Percentiles rank a stretch among this genome's conserved stretches.
Evolutionary conservation across 1,140 invertebrate species (phyloP).

Genomic region (Hyles vespertilio): DNA sequence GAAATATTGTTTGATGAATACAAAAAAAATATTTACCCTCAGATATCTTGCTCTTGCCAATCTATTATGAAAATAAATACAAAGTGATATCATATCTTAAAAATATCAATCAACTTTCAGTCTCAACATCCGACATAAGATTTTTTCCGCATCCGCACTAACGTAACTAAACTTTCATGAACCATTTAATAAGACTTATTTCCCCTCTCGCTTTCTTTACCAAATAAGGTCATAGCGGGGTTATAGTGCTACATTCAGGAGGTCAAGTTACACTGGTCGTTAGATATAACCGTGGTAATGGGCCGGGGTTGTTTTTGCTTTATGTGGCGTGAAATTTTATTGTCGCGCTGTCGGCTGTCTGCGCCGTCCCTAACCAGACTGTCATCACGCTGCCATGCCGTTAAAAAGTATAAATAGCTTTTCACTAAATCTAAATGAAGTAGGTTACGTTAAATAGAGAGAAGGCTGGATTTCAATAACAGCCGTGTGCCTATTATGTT

Average conservation of each 20-base stretch:
- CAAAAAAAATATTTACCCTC: too few species aligned
- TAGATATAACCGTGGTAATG: constrained; percentile 50
- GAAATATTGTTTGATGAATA: too few species aligned
- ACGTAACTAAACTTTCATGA: constrained; percentile 58
- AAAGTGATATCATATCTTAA: too few species aligned
- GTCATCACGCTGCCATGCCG: too few species aligned
- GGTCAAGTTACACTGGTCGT: constrained; percentile 47
- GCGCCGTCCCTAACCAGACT: constrained; percentile 21
- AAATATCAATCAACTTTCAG: constrained; percentile 7
- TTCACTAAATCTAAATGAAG: too few species aligned
- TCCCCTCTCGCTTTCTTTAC: constrained; percentile 1
- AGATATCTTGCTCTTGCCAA: too few species aligned
- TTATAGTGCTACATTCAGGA: constrained; percentile 19
- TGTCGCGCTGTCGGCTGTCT: constrained; percentile 38
- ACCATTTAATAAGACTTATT: constrained; percentile 38
- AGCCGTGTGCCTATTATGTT: too few species aligned
- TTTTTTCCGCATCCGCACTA: constrained; percentile 58
- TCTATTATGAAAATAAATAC: too few species aligned
- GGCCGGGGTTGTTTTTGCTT: constrained; percentile 69
- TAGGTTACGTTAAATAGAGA: too few species aligned
- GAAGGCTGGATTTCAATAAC: too few species aligned
- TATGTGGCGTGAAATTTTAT: constrained; percentile 74
- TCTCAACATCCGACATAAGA: constrained; percentile 50
- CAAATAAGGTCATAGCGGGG: constrained; percentile 2
- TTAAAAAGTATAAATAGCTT: too few species aligned